Conservation (phyloP, 2,888 invertebrate species). For the Andrena marginata region DNA sequence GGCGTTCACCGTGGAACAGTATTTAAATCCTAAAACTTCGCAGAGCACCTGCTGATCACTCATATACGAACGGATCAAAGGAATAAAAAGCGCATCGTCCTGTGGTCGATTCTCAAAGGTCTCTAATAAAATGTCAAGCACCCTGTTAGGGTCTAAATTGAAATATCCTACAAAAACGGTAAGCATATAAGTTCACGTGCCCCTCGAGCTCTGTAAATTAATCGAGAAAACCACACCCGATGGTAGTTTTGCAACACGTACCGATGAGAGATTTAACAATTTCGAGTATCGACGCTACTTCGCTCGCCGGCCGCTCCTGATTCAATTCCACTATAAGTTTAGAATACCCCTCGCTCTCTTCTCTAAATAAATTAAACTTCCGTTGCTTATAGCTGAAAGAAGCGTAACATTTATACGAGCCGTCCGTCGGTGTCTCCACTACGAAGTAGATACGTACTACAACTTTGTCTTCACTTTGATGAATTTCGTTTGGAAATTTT, state of each 20-base stretch:
- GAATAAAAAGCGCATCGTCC: conserved; percentile 93
- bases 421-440: background rate
- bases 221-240: background rate
- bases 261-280: conserved; percentile 97
- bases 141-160: conserved; percentile 99
- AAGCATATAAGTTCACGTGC: background rate
- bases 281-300: conserved; percentile 91
- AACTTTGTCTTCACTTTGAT: conserved; percentile 99
- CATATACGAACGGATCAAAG: conserved; percentile 94
- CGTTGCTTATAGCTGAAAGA: conserved; percentile 98
- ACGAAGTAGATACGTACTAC: conserved; percentile 91
- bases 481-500: conserved; percentile 96
- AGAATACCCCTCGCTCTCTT: conserved; percentile 99
- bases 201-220: no score
- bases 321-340: conserved; percentile 97
- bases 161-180: conserved; percentile 92
- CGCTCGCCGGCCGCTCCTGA: conserved; percentile 90
- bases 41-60: conserved; percentile 95
- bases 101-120: conserved; percentile 96
- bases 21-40: conserved; percentile 98
- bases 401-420: background rate
- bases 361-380: conserved; percentile 99
- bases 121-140: conserved; percentile 97
- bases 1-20: conserved; percentile 87
- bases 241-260: conserved; percentile 82